A percentile compares a stretch with the other conserved stretches of the same genome.
phyloP scores from a whole-genome alignment of 1,140 invertebrate genomes.

The Panagrolaimus sp. region DNA sequence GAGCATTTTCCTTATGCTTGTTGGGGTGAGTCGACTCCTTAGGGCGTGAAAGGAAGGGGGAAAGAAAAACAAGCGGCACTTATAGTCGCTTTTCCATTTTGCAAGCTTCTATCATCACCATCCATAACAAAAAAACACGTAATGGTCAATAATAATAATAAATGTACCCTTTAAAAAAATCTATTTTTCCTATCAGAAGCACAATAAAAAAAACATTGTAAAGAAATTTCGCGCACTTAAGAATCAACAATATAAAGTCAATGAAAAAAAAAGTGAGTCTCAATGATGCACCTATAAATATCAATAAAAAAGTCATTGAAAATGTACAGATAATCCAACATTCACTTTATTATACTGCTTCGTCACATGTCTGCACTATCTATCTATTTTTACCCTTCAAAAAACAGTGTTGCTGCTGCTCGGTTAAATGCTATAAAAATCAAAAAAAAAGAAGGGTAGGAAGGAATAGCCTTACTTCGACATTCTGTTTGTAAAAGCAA shows the following conservation, averaged over 20 bases:
- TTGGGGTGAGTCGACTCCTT: too few relatives aligned
- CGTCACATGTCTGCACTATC: too few relatives aligned
- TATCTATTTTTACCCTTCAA: background rate
- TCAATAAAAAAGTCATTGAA: constrained; percentile 12
- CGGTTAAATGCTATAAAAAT: background rate
- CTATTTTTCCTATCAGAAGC: background rate
- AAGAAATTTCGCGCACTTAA: background rate
- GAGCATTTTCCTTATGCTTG: too few relatives aligned
- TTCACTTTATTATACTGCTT: too few relatives aligned
- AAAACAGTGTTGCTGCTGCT: constrained; percentile 13
- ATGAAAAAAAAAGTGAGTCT: background rate
- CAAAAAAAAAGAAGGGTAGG: background rate
- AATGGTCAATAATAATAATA: constrained; percentile 12
- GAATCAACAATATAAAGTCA: background rate
- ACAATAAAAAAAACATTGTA: background rate
- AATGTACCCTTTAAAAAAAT: background rate
- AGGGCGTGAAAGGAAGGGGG: too few relatives aligned
- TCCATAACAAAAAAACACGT: background rate
- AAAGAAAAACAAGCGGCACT: too few relatives aligned
- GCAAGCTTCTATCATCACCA: too few relatives aligned
- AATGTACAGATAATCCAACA: constrained; percentile 1
- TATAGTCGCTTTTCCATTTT: too few relatives aligned
- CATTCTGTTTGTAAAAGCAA: constrained; percentile 48
- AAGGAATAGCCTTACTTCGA: constrained; percentile 38
- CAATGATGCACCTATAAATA: constrained; percentile 1